A percentile compares a stretch with the other conserved stretches of the same genome.
Evolutionary conservation across 2,797 vertebrate species (phyloP).

Genomic region (Anguilla marmorata): DNA sequence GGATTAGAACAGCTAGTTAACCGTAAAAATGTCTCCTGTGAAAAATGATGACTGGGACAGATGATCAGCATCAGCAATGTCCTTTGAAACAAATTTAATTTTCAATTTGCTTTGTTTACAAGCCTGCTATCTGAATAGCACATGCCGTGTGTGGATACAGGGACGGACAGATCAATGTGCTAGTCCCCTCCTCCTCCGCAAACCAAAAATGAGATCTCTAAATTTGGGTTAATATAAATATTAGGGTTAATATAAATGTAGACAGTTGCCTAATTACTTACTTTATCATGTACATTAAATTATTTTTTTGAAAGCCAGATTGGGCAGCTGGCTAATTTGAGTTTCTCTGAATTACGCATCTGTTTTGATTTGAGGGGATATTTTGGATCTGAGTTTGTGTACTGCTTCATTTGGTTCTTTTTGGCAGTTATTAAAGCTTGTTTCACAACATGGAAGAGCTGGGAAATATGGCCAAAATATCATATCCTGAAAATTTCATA

Average conservation of each 20-base stretch:
- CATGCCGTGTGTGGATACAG: too few species aligned
- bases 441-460: background rate
- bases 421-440: background rate
- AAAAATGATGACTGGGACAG: too few species aligned
- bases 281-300: background rate
- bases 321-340: slow-evolving; percentile 12
- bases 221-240: background rate
- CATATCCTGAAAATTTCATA: too few species aligned
- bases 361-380: background rate
- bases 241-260: background rate
- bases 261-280: background rate
- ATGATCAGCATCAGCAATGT: too few species aligned
- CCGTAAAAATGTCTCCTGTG: too few species aligned
- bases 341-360: background rate
- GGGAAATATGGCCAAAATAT: too few species aligned
- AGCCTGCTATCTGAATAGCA: too few species aligned
- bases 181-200: background rate
- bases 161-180: too few species aligned
- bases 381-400: slow-evolving; percentile 1
- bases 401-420: background rate
- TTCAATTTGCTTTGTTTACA: too few species aligned
- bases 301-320: background rate
- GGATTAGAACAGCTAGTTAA: too few species aligned
- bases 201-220: background rate
- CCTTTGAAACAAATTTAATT: too few species aligned